phyloP scores from a whole-genome alignment of 2,888 invertebrate species.

The Branchipolynoe longqiensis region DNA sequence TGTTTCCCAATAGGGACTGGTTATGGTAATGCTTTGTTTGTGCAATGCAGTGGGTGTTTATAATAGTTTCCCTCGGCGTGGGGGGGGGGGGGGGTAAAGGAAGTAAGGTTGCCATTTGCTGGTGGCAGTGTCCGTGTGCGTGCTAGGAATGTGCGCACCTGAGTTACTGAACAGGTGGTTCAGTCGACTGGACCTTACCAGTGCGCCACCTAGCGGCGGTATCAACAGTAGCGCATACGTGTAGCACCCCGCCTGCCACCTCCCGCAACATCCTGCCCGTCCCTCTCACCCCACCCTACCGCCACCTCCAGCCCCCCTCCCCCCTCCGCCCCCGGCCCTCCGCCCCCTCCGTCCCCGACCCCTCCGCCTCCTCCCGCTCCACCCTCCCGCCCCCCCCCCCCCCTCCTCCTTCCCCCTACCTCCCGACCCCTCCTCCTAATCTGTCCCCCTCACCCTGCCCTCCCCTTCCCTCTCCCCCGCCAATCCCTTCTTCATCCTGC shows the following conservation, averaged over 20 bases:
- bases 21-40: no score
- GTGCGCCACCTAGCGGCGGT: neutral
- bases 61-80: no score
- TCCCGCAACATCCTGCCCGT: neutral
- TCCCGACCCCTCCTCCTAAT: neutral
- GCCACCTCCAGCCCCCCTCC: neutral
- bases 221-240: constrained; percentile 6
- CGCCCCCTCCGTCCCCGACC: neutral
- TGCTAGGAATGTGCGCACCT: neutral
- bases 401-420: neutral
- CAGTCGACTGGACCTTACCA: neutral
- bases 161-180: neutral
- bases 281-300: neutral
- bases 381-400: neutral
- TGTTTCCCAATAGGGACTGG: no score
- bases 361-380: neutral
- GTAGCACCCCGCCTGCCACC: neutral
- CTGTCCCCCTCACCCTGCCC: neutral
- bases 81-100: no score
- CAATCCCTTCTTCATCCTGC: neutral
- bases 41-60: no score
- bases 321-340: neutral
- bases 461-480: neutral
- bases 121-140: no score
- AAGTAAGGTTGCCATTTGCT: no score